A percentile compares a stretch with the other conserved stretches of the same genome.
Conservation (phyloP, 2,113 vertebrate species). For the Catharus fuscescens region DNA sequence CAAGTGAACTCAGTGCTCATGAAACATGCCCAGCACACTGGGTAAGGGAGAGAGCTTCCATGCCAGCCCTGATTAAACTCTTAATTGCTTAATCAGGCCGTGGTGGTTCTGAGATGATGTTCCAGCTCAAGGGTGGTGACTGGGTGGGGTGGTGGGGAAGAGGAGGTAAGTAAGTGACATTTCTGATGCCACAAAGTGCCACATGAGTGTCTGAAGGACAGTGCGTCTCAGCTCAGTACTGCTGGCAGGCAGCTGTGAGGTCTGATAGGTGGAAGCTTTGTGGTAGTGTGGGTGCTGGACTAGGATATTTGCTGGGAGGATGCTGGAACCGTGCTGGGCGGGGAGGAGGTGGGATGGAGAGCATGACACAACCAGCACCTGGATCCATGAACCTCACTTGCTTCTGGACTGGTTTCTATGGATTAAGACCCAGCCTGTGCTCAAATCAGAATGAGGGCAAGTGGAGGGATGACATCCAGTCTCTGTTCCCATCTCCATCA, state of each 20-base stretch:
- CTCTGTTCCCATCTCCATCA: neutral
- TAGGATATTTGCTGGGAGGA: neutral
- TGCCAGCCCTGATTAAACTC: neutral
- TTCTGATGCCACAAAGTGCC: neutral
- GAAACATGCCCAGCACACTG: neutral
- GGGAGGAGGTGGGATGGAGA: neutral
- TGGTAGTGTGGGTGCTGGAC: neutral
- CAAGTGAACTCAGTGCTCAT: slow-evolving; percentile 6
- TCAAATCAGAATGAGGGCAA: neutral
- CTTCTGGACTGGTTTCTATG: neutral
- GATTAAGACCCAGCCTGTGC: neutral
- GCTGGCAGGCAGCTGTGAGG: neutral
- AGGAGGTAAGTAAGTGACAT: neutral
- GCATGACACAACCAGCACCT: neutral
- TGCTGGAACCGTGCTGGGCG: neutral
- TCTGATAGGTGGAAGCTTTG: neutral
- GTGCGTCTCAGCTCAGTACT: neutral
- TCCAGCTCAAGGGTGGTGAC: neutral
- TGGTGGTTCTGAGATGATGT: neutral
- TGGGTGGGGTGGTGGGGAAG: neutral
- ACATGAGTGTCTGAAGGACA: neutral
- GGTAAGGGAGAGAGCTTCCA: neutral
- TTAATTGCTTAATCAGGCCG: neutral
- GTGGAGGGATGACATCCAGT: neutral
- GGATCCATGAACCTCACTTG: neutral